A percentile compares a stretch with the other conserved stretches of the same genome.
These are phyloP conservation scores for Hypercompe scribonia DNA, from an alignment of 2,888 invertebrate genomes.

Conservation along the genomic window DNA sequence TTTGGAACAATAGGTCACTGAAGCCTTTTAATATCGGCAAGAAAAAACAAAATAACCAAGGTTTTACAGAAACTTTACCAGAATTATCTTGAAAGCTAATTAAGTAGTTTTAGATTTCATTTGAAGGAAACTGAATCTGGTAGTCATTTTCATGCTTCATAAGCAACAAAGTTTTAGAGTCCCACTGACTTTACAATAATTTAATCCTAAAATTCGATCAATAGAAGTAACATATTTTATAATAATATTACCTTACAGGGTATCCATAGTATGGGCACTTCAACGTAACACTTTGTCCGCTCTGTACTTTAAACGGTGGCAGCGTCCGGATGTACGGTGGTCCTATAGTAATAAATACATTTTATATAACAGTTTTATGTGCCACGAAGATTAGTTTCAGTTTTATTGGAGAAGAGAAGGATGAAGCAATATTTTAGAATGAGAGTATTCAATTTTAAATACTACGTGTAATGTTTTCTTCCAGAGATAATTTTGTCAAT, in stretches of 20 bases:
- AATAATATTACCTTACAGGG: constrained; percentile 87
- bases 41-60: background rate
- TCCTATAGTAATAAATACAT: constrained; percentile 77
- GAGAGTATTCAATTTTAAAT: constrained; percentile 16
- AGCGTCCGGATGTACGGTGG: constrained; percentile 91
- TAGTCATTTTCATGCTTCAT: background rate
- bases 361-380: constrained; percentile 34
- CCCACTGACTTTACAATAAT: background rate
- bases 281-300: constrained; percentile 91
- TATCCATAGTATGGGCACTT: constrained; percentile 95
- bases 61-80: background rate
- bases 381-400: constrained; percentile 29
- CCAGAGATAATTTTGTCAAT: background rate
- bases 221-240: background rate
- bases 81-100: background rate
- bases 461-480: background rate
- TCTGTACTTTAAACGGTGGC: constrained; percentile 93
- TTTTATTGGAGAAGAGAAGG: constrained; percentile 21
- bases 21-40: background rate
- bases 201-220: background rate
- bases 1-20: background rate
- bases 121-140: background rate
- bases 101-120: background rate
- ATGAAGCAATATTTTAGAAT: constrained; percentile 19
- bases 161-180: background rate